Evolutionary conservation across 2,888 invertebrate genomes (phyloP), one percentile per base, ranked within the genome.

Genomic region (Rhingia rostrata): DNA sequence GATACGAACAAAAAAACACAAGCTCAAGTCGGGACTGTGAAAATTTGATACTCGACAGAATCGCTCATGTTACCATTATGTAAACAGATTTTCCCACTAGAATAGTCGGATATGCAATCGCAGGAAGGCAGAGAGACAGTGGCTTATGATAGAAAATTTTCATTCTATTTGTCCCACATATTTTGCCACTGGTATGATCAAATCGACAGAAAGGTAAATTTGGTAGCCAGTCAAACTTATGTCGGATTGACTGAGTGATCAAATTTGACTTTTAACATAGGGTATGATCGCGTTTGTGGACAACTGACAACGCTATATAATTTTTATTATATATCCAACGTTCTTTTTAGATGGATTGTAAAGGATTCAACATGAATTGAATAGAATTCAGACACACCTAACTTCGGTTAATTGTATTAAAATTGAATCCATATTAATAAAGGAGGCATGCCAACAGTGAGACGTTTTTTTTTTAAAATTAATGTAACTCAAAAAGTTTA

Each of bases 21-120:
- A 69, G 73, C 7, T 41, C 14, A 30, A 56, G 67, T 56, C 53
- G 56, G 67, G 63, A 47, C 58, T 69, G 47, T 63, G 56, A 72
- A 73, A 77, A 79, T 64, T 73, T 84, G 83, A 74, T 73, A 84
- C 79, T 63, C 37, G 39, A 64, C 49, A 47, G 14, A 49, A 41
- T 58, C 43, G 63, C 37, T 84, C 80, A 80, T 56, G 84, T 84
- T 84, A 70, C 80, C 47, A 56, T 79, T 84, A 69, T 84, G 66
- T 80, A 84, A 80, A 84, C 84, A 80, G 56, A 60, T 84, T 78
- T 79, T 84, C 75, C 69, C 47, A 69, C 49, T 64, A 47, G 56
- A 64, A 82, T 22, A 2, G 43, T 37, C 12, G 53, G 41, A 39
- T 43, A 39, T 12, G 14, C 32, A 77, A 33, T 64, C 47, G 47